These are phyloP conservation scores for Drosophila diplacantha DNA, from an alignment of 2,888 invertebrate genomes.

Conservation along the genomic window DNA sequence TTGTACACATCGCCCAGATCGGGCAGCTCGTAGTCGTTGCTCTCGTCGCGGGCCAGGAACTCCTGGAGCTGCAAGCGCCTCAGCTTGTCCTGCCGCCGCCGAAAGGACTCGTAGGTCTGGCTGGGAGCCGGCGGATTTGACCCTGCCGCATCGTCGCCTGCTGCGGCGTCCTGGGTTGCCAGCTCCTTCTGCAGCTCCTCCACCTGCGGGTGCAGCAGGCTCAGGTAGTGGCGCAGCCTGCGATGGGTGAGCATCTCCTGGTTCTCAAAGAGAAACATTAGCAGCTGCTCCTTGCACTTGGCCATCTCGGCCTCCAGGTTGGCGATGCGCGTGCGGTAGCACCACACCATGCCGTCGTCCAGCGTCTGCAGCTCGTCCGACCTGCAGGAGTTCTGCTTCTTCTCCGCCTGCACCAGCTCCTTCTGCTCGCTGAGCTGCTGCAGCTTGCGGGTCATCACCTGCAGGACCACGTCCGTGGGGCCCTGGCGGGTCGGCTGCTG, in stretches of 20 bases:
- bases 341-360: constrained; percentile 12
- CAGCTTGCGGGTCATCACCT: constrained; percentile 1
- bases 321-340: constrained; percentile 43
- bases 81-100: constrained; percentile 36
- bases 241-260: constrained; percentile 37
- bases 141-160: not conserved
- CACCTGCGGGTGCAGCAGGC: constrained; percentile 26
- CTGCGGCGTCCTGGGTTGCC: not conserved
- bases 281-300: constrained; percentile 51
- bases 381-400: constrained; percentile 5
- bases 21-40: constrained; percentile 47
- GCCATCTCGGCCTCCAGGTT: constrained; percentile 50
- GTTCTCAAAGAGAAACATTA: constrained; percentile 46
- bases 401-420: not conserved
- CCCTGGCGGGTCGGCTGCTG: not conserved
- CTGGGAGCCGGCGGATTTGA: not conserved
- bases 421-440: constrained; percentile 8
- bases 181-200: not conserved
- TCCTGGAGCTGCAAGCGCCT: constrained; percentile 46
- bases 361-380: constrained; percentile 8
- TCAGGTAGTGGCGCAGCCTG: constrained; percentile 40
- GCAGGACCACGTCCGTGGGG: not conserved
- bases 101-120: not conserved
- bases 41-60: constrained; percentile 53
- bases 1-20: constrained; percentile 46